Evolutionary conservation across 2,797 vertebrate species (phyloP), one percentile per base, ranked within the genome.

Genomic region (Xenopus petersii): DNA sequence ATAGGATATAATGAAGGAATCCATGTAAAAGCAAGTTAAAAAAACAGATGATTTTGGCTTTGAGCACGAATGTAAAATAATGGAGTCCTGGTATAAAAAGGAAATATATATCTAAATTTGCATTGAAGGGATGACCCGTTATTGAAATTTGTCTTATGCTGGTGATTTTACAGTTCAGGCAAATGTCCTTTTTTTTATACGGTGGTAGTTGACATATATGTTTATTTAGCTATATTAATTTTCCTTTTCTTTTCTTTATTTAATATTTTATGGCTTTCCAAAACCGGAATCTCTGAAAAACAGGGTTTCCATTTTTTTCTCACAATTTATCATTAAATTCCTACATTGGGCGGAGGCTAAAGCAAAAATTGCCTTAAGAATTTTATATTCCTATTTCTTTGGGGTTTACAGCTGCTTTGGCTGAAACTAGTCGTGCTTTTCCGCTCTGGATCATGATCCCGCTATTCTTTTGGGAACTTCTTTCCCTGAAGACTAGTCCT

Each of bases 381-480:
- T 30, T 67, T 67, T 67, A 51, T 75, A 54, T 68, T 15, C 48
- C 55, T 69, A 64, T 42, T 63, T 63, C 42, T 67, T 15, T 69
- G 63, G 59, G 48, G 17, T 69, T 48, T 59, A 47, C 48, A 56
- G 64, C 66, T 63, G 73, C 65, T 16, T 16, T 63, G 66, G 66
- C 48, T 30, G 42, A 47, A 55, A 67, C 24, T 42, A 51, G 12
- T 12, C 24, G 4, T 65, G 12, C n/a, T 65, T 48, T 64, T 15
- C 16, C 33, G 47, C 36, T 48, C 42, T 16, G 47, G 16, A 21
- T 65, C 46, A 65, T 47, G 42, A 4, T 24, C 42, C 11, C 17
- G 12, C 12, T n/a, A 46, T 17, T 65, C 64, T 10, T 42, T 65
- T 65, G 64, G 64, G 64, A 65, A n/a, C 10, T 9, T 48, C n/a